Percentiles rank a stretch among this genome's conserved stretches.
Conservation (phyloP, 1,140 invertebrate species). For the Brachionus manjavacas region DNA sequence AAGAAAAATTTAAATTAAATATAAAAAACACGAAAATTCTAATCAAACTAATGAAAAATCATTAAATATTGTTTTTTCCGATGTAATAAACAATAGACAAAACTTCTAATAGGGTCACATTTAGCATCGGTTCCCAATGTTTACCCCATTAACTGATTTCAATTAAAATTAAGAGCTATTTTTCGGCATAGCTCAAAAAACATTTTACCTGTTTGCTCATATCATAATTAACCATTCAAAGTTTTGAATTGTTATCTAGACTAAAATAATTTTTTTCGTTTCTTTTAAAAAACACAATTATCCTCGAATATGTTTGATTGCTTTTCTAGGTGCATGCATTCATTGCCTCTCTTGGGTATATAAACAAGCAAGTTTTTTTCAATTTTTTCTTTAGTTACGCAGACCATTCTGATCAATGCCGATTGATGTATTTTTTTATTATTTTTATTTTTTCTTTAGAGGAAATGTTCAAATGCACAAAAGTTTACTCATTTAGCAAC, state of each 20-base stretch:
- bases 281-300: background rate
- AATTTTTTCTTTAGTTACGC: background rate
- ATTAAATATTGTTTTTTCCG: background rate
- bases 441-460: background rate
- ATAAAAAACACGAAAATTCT: background rate
- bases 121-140: background rate
- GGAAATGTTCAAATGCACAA: background rate
- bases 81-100: background rate
- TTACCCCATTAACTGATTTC: background rate
- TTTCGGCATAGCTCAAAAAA: background rate
- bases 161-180: slow-evolving; percentile 6
- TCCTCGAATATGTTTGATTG: background rate
- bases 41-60: background rate
- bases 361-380: background rate
- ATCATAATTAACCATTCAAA: slow-evolving; percentile 5
- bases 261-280: background rate
- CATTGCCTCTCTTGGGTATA: background rate
- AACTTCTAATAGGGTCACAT: background rate
- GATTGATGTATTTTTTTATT: background rate
- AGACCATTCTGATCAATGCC: background rate
- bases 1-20: background rate
- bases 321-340: background rate
- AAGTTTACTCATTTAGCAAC: background rate
- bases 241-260: background rate
- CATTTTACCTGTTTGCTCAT: background rate